Percentiles rank a stretch among this genome's conserved stretches.
These are phyloP conservation scores for Pampusana beccarii DNA, from an alignment of 2,113 vertebrate genomes.

Conservation along the genomic window DNA sequence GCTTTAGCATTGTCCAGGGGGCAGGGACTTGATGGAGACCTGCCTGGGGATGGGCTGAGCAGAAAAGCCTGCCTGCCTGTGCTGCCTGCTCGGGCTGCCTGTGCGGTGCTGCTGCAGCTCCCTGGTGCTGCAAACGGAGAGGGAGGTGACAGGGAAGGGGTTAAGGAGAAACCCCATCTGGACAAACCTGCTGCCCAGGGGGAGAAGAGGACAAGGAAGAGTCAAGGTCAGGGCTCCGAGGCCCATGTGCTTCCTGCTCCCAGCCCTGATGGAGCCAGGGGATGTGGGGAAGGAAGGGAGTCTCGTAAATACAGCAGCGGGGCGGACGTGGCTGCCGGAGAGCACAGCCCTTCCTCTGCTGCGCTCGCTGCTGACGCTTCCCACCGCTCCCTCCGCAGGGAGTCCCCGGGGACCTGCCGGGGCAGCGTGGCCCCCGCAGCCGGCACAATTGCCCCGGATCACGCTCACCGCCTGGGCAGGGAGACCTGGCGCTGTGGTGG, in stretches of 20 bases:
- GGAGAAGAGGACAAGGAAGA: neutral
- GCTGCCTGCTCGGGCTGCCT: neutral
- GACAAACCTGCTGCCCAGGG: neutral
- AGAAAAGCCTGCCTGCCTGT: neutral
- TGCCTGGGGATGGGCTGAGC: neutral
- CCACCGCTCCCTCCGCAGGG: neutral
- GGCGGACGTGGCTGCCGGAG: constrained; percentile 21
- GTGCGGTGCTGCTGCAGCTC: neutral
- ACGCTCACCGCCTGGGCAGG: accelerated
- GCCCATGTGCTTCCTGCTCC: constrained; percentile 58
- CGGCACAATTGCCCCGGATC: neutral
- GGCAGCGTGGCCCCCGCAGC: neutral
- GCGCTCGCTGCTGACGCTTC: neutral
- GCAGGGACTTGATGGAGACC: neutral
- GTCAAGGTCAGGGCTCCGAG: constrained; percentile 15
- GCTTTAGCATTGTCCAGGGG: neutral
- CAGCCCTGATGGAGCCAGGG: neutral
- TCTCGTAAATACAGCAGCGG: neutral
- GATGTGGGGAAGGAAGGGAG: constrained; percentile 54
- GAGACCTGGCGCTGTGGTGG: accelerated
- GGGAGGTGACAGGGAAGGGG: neutral
- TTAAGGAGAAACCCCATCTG: neutral
- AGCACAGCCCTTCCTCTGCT: constrained; percentile 61
- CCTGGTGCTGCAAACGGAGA: no score
- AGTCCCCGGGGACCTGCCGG: neutral